Percentiles rank a stretch among this genome's conserved stretches.
Conservation (phyloP, 2,113 vertebrate genomes). For the Megaceryle torquata region DNA sequence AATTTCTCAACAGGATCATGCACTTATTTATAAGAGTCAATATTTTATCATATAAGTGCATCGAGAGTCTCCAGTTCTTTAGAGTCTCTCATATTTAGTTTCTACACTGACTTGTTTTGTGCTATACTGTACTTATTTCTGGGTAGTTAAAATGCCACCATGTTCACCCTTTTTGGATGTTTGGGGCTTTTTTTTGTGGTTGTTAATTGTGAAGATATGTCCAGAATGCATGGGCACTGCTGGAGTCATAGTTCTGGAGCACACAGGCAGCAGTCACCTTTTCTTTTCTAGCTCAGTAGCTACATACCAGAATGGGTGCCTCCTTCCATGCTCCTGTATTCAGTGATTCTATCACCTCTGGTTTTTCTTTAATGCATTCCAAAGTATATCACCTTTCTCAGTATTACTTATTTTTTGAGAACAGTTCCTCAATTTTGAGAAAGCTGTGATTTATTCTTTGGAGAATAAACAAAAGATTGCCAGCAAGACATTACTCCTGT, state of each 20-base stretch:
- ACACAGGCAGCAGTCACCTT: neutral
- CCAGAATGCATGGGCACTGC: neutral
- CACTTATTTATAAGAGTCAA: slow-evolving; percentile 2
- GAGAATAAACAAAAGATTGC: neutral
- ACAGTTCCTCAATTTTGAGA: neutral
- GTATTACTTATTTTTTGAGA: neutral
- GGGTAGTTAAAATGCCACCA: neutral
- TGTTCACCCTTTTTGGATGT: neutral
- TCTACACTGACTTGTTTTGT: neutral
- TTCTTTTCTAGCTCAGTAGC: neutral
- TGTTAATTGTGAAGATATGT: neutral
- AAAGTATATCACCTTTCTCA: neutral
- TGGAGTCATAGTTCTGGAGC: neutral
- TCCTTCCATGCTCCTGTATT: neutral
- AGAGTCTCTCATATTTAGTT: neutral
- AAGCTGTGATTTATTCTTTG: neutral
- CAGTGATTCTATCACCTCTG: neutral
- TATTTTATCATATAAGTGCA: neutral
- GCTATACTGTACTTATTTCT: neutral
- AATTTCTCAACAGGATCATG: neutral
- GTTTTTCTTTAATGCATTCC: neutral
- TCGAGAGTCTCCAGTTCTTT: neutral
- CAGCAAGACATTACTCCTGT: neutral
- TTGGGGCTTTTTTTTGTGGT: neutral
- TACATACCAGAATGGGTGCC: neutral